Percentiles rank a stretch among this genome's conserved stretches.
phyloP scores from a whole-genome alignment of 2,797 vertebrate genomes.

The Threskiornis aethiopicus region DNA sequence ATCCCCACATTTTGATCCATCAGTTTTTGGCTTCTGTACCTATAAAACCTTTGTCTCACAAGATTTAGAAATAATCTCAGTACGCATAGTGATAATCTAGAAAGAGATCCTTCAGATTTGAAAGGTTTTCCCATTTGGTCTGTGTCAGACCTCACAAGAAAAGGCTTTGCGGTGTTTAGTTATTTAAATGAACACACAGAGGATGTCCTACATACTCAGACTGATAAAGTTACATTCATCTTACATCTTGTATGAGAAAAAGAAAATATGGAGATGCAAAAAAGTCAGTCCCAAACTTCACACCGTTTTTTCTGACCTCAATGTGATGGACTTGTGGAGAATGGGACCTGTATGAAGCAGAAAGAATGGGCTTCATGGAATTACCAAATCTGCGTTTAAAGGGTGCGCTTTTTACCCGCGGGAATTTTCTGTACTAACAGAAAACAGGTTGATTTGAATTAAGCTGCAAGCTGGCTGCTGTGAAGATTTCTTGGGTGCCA shows the following conservation, averaged over 20 bases:
- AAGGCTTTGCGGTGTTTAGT: background rate
- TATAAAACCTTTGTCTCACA: background rate
- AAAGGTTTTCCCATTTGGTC: background rate
- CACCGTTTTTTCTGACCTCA: background rate
- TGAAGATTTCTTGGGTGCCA: background rate
- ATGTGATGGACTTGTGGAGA: background rate
- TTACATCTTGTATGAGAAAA: background rate
- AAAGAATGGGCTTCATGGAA: background rate
- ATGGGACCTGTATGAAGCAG: rapidly evolving
- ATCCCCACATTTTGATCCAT: background rate
- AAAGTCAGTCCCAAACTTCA: background rate
- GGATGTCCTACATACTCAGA: background rate
- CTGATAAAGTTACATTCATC: background rate
- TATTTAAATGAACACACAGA: background rate
- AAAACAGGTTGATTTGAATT: background rate
- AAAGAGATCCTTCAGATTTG: background rate
- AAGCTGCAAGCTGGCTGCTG: background rate
- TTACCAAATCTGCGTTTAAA: background rate
- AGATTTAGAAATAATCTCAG: background rate
- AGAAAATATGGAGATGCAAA: background rate
- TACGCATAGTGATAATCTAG: background rate
- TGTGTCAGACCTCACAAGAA: background rate
- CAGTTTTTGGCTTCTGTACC: background rate
- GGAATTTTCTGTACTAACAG: background rate
- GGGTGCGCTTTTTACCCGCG: background rate